phyloP scores from a whole-genome alignment of 2,797 vertebrate genomes.

The Todus mexicanus region DNA sequence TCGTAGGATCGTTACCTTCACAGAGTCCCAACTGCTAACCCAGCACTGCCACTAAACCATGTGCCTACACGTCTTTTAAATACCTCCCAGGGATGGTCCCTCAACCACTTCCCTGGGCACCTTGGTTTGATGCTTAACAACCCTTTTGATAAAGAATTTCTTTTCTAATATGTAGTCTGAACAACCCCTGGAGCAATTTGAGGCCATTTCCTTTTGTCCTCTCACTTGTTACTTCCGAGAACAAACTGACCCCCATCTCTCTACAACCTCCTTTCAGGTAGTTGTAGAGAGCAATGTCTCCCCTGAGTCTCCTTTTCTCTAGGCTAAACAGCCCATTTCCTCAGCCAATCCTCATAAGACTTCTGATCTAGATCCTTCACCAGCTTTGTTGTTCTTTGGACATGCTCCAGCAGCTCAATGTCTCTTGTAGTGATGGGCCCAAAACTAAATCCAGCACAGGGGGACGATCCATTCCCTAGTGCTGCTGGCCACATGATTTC shows the following conservation, averaged over 20 bases:
- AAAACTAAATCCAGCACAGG: not conserved
- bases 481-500: not conserved
- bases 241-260: fast-evolving
- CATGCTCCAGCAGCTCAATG: fast-evolving
- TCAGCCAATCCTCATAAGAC: fast-evolving
- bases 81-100: too few relatives aligned
- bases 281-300: not conserved
- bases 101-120: fast-evolving
- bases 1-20: too few relatives aligned
- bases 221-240: not conserved
- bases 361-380: not conserved
- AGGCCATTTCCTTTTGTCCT: not conserved
- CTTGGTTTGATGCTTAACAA: not conserved
- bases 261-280: not conserved
- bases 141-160: not conserved
- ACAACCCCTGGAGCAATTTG: not conserved
- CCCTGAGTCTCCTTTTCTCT: not conserved
- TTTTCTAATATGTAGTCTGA: not conserved
- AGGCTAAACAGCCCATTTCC: not conserved
- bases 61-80: not conserved
- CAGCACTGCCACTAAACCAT: fast-evolving
- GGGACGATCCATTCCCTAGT: fast-evolving
- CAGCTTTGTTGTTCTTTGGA: not conserved
- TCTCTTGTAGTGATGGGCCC: not conserved
- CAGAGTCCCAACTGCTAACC: fast-evolving